Evolutionary conservation across 2,113 vertebrate species (phyloP).

Genomic region (Mormyrus lacerda): DNA sequence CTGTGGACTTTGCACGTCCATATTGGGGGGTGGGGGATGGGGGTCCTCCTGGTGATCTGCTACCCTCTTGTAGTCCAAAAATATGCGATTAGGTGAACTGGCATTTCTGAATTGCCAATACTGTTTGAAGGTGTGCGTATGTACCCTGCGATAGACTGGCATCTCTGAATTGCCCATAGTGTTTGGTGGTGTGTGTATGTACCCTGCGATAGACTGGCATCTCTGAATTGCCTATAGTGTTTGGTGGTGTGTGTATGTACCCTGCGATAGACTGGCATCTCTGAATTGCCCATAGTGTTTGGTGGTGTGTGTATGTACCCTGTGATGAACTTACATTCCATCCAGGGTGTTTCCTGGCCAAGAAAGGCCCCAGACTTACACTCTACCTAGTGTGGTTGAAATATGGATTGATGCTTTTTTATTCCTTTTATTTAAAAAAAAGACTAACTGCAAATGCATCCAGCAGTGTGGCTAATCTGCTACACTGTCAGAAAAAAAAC

Average conservation of each 20-base stretch:
- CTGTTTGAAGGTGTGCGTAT: too few relatives aligned
- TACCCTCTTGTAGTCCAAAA: neutral
- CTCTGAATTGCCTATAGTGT: neutral
- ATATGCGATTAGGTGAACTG: neutral
- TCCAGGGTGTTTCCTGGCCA: neutral
- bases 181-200: too few relatives aligned
- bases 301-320: neutral
- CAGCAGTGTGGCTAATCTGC: neutral
- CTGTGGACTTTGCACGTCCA: neutral
- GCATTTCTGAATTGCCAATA: too few relatives aligned
- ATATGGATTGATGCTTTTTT: neutral
- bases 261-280: neutral
- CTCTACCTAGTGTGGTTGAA: neutral
- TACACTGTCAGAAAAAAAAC: neutral
- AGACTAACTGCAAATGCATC: neutral
- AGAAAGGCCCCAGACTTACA: neutral
- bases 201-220: neutral
- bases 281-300: neutral
- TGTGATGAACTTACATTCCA: neutral
- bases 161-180: too few relatives aligned
- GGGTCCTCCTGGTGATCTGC: neutral
- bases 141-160: too few relatives aligned
- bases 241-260: neutral
- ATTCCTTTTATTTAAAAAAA: too few relatives aligned
- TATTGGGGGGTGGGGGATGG: neutral